Conservation (phyloP, 2,797 vertebrate species). For the Streptopelia turtur region DNA sequence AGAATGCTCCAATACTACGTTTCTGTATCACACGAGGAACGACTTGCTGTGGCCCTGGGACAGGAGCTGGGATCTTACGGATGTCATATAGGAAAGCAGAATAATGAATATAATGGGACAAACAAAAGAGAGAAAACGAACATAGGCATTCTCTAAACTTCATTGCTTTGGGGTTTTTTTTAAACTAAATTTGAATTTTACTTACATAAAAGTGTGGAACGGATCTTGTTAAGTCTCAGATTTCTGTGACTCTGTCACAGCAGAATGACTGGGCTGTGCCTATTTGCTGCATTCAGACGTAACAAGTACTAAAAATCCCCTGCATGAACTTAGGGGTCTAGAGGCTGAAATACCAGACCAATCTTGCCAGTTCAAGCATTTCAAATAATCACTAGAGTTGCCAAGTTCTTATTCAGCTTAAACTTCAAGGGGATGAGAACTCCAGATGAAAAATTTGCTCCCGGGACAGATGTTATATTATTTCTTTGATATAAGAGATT, state of each 20-base stretch:
- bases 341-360: background rate
- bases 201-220: background rate
- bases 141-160: background rate
- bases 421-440: background rate
- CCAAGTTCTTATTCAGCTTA: background rate
- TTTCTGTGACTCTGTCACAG: background rate
- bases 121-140: background rate
- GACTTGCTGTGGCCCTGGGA: background rate
- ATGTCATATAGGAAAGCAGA: background rate
- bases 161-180: background rate
- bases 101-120: background rate
- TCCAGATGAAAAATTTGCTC: background rate
- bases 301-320: background rate
- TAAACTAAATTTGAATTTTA: background rate
- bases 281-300: background rate
- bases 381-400: background rate
- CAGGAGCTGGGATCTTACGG: background rate
- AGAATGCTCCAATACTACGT: background rate
- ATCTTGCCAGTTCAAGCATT: background rate
- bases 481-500: background rate
- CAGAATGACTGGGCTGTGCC: background rate
- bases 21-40: slow-evolving; percentile 1
- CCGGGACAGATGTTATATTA: background rate
- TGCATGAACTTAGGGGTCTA: background rate
- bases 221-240: background rate